These are phyloP conservation scores for Desoria tigrina DNA, from an alignment of 2,888 invertebrate genomes.

Conservation along the genomic window DNA sequence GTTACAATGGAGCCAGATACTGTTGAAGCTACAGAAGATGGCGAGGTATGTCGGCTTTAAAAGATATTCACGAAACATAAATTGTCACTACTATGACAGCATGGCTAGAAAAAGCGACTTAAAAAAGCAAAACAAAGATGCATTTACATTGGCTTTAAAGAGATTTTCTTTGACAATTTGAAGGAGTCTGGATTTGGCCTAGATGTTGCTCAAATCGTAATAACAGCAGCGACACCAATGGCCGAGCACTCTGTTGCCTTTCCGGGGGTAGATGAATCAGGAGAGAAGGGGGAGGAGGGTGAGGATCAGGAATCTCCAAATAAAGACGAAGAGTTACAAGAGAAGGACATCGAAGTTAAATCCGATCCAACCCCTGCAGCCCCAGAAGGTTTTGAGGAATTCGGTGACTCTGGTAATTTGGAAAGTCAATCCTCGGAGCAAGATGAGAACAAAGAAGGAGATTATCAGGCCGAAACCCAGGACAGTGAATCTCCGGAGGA, in stretches of 20 bases:
- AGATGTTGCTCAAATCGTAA: conserved; percentile 85
- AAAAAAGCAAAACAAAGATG: no score
- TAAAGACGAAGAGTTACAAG: conserved; percentile 13
- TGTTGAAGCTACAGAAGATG: neutral
- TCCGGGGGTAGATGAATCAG: conserved; percentile 42
- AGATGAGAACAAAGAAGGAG: neutral
- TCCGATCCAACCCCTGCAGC: neutral
- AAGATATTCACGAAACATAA: no score
- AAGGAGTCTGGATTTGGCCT: conserved; percentile 66
- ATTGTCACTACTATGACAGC: no score
- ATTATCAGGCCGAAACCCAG: conserved; percentile 42
- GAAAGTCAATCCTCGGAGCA: neutral
- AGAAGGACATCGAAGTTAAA: conserved; percentile 3
- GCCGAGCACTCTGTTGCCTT: conserved; percentile 73
- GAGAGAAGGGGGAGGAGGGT: conserved; percentile 45
- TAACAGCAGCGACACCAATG: conserved; percentile 92
- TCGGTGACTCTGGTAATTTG: neutral
- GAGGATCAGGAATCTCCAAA: conserved; percentile 44
- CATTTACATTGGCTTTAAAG: no score
- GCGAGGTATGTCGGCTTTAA: conserved; percentile 5
- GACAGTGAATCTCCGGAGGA: conserved; percentile 44
- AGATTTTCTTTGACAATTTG: no score
- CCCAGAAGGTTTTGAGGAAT: neutral
- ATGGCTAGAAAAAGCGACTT: no score
- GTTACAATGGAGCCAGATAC: conserved; percentile 15